Evolutionary conservation across 1,140 invertebrate species (phyloP).

Genomic region (Sesamia nonagrioides): DNA sequence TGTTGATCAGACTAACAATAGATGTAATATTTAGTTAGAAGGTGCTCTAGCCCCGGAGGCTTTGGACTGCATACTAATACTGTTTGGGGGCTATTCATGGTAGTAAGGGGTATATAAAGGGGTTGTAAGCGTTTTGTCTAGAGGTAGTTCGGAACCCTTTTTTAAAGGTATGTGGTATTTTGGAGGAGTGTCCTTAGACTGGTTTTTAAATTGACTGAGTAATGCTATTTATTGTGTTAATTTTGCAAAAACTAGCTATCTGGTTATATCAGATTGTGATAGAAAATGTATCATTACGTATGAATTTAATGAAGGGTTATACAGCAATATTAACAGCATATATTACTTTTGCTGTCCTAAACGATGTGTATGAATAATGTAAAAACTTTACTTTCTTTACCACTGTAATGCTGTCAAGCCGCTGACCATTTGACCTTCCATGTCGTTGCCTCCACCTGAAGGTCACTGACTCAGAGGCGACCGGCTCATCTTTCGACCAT

Average conservation of each 20-base stretch:
- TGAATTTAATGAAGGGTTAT: too few relatives aligned
- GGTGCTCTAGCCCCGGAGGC: slow-evolving; percentile 6
- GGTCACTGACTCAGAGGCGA: background rate
- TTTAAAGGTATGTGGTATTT: slow-evolving; percentile 11
- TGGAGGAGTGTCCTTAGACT: background rate
- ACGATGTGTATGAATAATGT: too few relatives aligned
- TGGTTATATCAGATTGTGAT: background rate
- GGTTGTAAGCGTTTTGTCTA: slow-evolving; percentile 34
- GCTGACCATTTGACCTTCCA: slow-evolving; percentile 3
- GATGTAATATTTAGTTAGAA: slow-evolving; percentile 46
- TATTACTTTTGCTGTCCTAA: too few relatives aligned
- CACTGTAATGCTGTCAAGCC: slow-evolving; percentile 2
- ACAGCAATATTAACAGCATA: too few relatives aligned
- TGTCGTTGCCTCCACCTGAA: background rate
- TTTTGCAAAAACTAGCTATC: background rate
- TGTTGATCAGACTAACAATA: slow-evolving; percentile 43
- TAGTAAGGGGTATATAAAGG: slow-evolving; percentile 7
- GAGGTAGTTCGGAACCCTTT: slow-evolving; percentile 22
- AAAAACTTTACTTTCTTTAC: too few relatives aligned
- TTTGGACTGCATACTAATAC: slow-evolving; percentile 25
- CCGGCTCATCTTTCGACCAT: slow-evolving; percentile 4
- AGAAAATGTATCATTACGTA: too few relatives aligned
- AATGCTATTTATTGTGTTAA: too few relatives aligned
- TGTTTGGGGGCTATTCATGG: too few relatives aligned
- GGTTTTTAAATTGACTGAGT: too few relatives aligned